Evolutionary conservation across 2,113 vertebrate genomes (phyloP).

Genomic region (Ictalurus furcatus): DNA sequence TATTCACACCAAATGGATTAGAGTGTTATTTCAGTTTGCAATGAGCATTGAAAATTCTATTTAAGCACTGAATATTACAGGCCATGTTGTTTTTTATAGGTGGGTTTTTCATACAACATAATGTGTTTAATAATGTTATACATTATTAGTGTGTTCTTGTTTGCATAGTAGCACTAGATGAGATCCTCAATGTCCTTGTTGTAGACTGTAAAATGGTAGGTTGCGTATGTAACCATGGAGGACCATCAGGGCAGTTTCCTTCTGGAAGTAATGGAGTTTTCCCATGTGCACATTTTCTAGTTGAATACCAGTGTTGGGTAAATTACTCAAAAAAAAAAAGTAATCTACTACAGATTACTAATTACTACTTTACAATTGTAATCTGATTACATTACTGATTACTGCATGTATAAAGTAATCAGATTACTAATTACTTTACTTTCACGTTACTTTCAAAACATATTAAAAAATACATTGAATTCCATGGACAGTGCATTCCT

Average conservation of each 20-base stretch:
- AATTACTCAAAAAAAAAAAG: no score
- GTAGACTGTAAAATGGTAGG: neutral
- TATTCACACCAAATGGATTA: slow-evolving; percentile 35
- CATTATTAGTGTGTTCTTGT: neutral
- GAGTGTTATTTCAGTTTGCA: slow-evolving; percentile 13
- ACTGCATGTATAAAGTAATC: no score
- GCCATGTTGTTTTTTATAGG: slow-evolving; percentile 21
- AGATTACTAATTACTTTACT: no score
- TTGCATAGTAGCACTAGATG: neutral
- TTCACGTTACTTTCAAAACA: no score
- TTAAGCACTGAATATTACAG: slow-evolving; percentile 27
- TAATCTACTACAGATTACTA: no score
- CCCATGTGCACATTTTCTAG: neutral
- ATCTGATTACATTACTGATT: no score
- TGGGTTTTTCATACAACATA: slow-evolving; percentile 1
- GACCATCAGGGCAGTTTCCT: neutral
- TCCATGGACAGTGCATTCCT: neutral
- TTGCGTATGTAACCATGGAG: neutral
- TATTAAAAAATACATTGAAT: neutral
- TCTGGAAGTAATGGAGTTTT: neutral
- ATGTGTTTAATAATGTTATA: slow-evolving; percentile 21
- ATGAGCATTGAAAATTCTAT: slow-evolving; percentile 7
- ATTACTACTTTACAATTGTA: no score
- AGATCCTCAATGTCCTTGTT: neutral
- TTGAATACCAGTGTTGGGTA: no score